Evolutionary conservation across 2,888 invertebrate genomes (phyloP).

Genomic region (Ectemnius continuus): DNA sequence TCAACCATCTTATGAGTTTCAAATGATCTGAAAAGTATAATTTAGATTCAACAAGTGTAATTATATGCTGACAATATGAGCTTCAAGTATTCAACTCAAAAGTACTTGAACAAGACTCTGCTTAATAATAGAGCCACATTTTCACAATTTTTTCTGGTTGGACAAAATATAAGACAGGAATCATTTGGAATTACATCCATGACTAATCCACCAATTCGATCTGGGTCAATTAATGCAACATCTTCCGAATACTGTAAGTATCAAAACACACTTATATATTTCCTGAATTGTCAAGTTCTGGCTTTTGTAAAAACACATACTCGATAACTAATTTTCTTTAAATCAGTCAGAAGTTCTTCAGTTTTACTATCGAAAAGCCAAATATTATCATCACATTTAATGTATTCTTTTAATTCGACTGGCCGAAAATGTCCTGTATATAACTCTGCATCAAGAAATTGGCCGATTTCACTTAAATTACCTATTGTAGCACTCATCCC

Average conservation of each 20-base stretch:
- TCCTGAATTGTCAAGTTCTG: too few species aligned
- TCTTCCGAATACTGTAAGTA: slow-evolving; percentile 81
- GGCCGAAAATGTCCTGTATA: slow-evolving; percentile 94
- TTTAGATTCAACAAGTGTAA: background rate
- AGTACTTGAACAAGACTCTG: slow-evolving; percentile 80
- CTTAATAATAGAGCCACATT: slow-evolving; percentile 90
- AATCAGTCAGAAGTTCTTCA: slow-evolving; percentile 80
- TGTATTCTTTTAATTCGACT: slow-evolving; percentile 89
- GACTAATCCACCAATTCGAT: slow-evolving; percentile 88
- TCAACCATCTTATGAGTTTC: slow-evolving; percentile 80
- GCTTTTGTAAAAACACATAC: slow-evolving; percentile 67
- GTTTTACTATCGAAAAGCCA: slow-evolving; percentile 80
- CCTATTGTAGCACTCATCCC: slow-evolving; percentile 99
- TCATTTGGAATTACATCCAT: slow-evolving; percentile 88
- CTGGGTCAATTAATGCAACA: slow-evolving; percentile 85
- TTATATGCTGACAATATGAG: background rate
- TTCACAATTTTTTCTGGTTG: slow-evolving; percentile 95
- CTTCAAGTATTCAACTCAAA: too few species aligned
- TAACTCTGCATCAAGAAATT: slow-evolving; percentile 89
- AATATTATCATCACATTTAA: slow-evolving; percentile 85
- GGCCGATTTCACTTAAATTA: slow-evolving; percentile 89
- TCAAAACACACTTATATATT: slow-evolving; percentile 9
- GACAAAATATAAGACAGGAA: slow-evolving; percentile 94
- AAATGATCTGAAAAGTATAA: slow-evolving; percentile 78
- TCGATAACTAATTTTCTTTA: slow-evolving; percentile 79